Conservation (phyloP, 1,140 invertebrate genomes). For the Vanessa tameamea region DNA sequence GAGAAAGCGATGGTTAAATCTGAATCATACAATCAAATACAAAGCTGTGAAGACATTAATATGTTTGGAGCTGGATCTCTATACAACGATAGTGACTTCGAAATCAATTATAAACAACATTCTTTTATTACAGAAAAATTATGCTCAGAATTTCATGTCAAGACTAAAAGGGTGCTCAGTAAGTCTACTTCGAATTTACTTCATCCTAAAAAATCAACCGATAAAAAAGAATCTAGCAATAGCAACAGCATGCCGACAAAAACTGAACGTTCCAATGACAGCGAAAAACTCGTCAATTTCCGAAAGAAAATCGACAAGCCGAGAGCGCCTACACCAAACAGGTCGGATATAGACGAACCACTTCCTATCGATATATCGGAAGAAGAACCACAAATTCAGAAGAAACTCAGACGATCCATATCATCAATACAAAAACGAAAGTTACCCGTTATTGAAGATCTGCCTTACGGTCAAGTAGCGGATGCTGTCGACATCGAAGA, state of each 20-base stretch:
- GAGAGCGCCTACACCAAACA: slow-evolving; percentile 68
- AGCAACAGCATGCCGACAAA: slow-evolving; percentile 77
- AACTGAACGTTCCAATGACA: slow-evolving; percentile 64
- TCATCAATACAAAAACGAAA: slow-evolving; percentile 79
- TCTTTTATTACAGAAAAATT: slow-evolving; percentile 83
- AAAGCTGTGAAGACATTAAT: slow-evolving; percentile 80
- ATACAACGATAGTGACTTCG: slow-evolving; percentile 75
- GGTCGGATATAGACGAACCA: slow-evolving; percentile 66
- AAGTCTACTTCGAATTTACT: slow-evolving; percentile 83
- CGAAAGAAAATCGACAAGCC: slow-evolving; percentile 76
- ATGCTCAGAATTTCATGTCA: slow-evolving; percentile 83
- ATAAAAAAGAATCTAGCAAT: slow-evolving; percentile 72
- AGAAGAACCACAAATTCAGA: slow-evolving; percentile 64
- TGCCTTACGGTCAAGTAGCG: slow-evolving; percentile 79
- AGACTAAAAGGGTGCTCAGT: slow-evolving; percentile 82
- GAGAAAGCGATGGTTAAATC: slow-evolving; percentile 78
- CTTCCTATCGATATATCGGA: slow-evolving; percentile 67
- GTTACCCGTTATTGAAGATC: slow-evolving; percentile 79
- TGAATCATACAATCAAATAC: slow-evolving; percentile 79
- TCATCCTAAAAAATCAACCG: slow-evolving; percentile 75
- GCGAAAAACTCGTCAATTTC: slow-evolving; percentile 69
- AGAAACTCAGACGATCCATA: slow-evolving; percentile 75
- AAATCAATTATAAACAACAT: slow-evolving; percentile 80
- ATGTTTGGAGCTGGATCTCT: slow-evolving; percentile 77
- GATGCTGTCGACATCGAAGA: slow-evolving; percentile 73